Percentiles rank a stretch among this genome's conserved stretches.
Conservation (phyloP, 2,797 vertebrate species). For the Limnodromus scolopaceus region DNA sequence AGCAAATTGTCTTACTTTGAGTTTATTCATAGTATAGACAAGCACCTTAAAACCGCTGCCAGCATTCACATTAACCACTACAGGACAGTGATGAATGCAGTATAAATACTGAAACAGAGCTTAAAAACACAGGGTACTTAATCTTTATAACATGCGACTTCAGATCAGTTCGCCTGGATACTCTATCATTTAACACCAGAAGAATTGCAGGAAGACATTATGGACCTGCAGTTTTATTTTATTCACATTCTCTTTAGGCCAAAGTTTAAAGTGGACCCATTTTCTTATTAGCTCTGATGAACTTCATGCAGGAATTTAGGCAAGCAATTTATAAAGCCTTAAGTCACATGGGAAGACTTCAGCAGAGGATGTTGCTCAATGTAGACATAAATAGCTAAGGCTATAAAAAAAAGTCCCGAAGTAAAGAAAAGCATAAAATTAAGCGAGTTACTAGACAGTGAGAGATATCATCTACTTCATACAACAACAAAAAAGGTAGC, state of each 20-base stretch:
- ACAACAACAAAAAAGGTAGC: background rate
- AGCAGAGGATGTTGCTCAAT: background rate
- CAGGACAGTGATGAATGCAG: constrained; percentile 51
- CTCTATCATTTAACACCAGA: constrained; percentile 24
- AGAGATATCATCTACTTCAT: background rate
- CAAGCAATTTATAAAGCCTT: background rate
- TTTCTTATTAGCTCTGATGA: background rate
- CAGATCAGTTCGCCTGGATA: background rate
- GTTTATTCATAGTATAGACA: background rate
- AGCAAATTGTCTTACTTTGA: background rate
- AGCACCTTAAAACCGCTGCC: constrained; percentile 30
- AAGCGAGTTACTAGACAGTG: background rate
- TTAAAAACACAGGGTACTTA: constrained; percentile 29
- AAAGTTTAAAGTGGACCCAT: background rate
- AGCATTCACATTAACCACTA: constrained; percentile 11
- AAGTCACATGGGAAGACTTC: background rate
- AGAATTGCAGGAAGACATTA: background rate
- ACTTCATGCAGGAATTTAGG: background rate
- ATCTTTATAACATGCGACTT: constrained; percentile 2
- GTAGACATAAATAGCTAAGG: background rate
- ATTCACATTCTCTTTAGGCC: background rate
- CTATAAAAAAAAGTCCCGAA: background rate
- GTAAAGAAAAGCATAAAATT: background rate
- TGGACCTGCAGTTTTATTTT: background rate
- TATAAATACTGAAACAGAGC: constrained; percentile 25